These are phyloP conservation scores for Morone chrysops DNA, from an alignment of 2,113 vertebrate species.

Conservation along the genomic window DNA sequence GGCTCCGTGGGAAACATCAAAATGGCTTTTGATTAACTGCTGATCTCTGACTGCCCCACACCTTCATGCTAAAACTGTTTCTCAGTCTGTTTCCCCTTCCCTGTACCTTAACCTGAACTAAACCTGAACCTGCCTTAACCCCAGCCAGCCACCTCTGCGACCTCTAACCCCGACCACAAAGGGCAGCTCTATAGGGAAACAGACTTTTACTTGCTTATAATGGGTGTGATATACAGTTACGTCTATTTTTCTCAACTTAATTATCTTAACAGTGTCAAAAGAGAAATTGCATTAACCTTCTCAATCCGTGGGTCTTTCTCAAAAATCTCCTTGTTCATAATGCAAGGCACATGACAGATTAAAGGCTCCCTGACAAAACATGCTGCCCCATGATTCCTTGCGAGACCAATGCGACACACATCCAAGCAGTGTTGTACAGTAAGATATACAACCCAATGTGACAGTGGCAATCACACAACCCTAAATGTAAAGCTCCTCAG, in stretches of 20 bases:
- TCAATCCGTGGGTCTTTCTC: neutral
- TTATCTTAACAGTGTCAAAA: neutral
- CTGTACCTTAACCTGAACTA: too few relatives aligned
- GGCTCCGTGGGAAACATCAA: neutral
- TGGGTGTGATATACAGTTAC: neutral
- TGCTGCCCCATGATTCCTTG: neutral
- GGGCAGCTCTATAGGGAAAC: neutral
- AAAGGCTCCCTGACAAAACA: slow-evolving; percentile 3
- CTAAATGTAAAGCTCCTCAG: neutral
- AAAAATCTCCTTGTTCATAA: slow-evolving; percentile 17
- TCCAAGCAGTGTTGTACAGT: neutral
- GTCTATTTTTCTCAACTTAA: too few relatives aligned
- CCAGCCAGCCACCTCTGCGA: neutral
- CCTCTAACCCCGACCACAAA: neutral
- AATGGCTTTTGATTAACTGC: neutral
- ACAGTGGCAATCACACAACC: neutral
- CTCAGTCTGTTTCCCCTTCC: neutral
- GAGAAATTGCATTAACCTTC: neutral
- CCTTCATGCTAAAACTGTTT: neutral
- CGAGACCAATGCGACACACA: neutral
- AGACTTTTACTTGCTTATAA: neutral
- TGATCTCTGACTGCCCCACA: neutral
- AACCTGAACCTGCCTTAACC: neutral
- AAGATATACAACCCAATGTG: neutral
- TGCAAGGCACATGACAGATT: slow-evolving; percentile 20